Percentiles rank a stretch among this genome's conserved stretches.
These are phyloP conservation scores for Corbicula japonica DNA, from an alignment of 2,888 invertebrate genomes.

Conservation along the genomic window DNA sequence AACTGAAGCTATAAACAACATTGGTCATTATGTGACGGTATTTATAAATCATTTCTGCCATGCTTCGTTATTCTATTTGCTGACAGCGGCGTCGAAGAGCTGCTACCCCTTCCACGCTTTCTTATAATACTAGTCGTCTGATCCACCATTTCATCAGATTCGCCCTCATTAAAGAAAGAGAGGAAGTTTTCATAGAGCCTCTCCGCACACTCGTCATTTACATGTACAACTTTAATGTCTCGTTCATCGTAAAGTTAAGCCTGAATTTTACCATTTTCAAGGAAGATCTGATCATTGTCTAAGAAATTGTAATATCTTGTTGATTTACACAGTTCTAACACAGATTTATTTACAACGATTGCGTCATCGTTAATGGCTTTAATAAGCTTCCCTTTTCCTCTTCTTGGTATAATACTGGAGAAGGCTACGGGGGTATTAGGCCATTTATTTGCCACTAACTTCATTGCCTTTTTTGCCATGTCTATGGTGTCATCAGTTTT, in stretches of 20 bases:
- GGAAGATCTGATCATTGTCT: not conserved
- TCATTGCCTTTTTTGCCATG: not conserved
- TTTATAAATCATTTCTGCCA: not conserved
- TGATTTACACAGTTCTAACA: not conserved
- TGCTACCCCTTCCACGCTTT: not conserved
- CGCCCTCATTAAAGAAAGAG: slow-evolving; percentile 2
- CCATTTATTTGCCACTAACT: not conserved
- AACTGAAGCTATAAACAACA: not conserved
- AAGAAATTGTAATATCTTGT: not conserved
- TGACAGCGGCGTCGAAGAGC: not conserved
- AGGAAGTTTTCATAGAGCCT: not conserved
- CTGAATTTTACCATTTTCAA: not conserved
- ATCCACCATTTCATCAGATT: not conserved
- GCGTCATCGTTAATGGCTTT: not conserved
- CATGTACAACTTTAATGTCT: not conserved
- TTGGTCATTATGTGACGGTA: not conserved
- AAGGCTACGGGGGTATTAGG: not conserved
- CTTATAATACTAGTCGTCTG: no score
- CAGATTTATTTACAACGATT: not conserved
- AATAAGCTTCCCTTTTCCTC: not conserved
- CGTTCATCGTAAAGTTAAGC: not conserved
- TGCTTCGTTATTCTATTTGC: not conserved
- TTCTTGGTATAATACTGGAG: not conserved
- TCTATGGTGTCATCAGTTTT: not conserved
- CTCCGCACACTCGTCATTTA: slow-evolving; percentile 7